Evolutionary conservation across 2,113 vertebrate genomes (phyloP).

Genomic region (Elanus axillaris): DNA sequence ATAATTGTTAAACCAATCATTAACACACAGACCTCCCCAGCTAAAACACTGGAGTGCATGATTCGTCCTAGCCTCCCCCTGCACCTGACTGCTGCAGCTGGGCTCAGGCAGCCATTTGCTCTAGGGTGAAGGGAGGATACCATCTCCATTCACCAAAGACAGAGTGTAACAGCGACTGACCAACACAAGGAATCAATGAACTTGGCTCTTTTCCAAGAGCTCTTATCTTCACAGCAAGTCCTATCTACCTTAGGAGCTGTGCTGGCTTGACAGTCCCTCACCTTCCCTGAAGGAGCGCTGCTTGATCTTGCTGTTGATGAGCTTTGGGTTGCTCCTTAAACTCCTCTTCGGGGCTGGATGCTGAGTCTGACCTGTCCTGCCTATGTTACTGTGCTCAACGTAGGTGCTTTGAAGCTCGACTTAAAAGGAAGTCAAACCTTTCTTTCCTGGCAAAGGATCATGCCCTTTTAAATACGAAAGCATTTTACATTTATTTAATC

Average conservation of each 20-base stretch:
- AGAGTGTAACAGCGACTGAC: accelerated
- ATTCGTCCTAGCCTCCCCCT: background rate
- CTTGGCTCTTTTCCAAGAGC: background rate
- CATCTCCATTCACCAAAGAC: background rate
- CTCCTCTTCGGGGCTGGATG: background rate
- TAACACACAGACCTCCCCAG: background rate
- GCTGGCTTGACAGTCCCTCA: background rate
- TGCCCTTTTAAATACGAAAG: background rate
- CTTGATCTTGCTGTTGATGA: background rate
- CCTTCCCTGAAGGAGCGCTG: background rate
- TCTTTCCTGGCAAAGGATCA: background rate
- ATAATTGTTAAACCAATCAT: background rate
- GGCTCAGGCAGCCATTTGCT: background rate
- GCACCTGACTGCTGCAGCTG: background rate
- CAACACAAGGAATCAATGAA: background rate
- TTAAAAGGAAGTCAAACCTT: background rate
- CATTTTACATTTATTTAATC: background rate
- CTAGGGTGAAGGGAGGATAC: background rate
- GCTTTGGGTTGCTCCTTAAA: background rate
- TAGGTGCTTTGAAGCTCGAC: background rate
- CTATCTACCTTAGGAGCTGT: background rate
- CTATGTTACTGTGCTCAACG: background rate
- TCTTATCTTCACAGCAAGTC: background rate
- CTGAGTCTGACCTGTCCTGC: background rate
- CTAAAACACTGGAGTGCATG: background rate